phyloP scores from a whole-genome alignment of 2,113 vertebrate species.

The Propithecus coquereli region DNA sequence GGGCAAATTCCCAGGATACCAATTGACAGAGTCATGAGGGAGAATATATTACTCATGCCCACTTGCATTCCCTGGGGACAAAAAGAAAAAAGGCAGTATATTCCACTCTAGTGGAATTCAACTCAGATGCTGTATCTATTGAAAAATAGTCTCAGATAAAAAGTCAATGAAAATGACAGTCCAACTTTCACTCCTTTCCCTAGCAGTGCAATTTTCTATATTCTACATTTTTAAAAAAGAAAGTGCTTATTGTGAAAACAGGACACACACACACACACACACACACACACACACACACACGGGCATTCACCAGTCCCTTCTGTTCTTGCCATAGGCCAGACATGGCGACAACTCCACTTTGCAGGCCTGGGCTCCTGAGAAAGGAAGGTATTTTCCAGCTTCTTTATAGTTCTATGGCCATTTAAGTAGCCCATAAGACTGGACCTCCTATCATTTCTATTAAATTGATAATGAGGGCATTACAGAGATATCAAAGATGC shows the following conservation, averaged over 20 bases:
- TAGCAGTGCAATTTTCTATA: not conserved
- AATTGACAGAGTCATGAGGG: not conserved
- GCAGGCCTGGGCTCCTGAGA: not conserved
- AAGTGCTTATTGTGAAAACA: not conserved
- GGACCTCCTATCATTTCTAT: not conserved
- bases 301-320: not conserved
- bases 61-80: not conserved
- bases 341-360: not conserved
- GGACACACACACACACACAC: too few relatives aligned
- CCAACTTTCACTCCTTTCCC: not conserved
- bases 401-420: not conserved
- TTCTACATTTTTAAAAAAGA: not conserved
- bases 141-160: not conserved
- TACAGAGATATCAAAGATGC: not conserved
- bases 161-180: not conserved
- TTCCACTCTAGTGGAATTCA: not conserved
- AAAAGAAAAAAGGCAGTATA: not conserved
- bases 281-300: too few relatives aligned
- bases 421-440: not conserved
- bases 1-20: conserved; percentile 58
- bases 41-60: not conserved
- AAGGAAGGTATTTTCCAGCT: not conserved
- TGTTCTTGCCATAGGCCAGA: too few relatives aligned
- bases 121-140: not conserved
- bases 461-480: not conserved